A percentile compares a stretch with the other conserved stretches of the same genome.
Evolutionary conservation across 2,888 invertebrate species (phyloP).

Genomic region (Biston betularia): DNA sequence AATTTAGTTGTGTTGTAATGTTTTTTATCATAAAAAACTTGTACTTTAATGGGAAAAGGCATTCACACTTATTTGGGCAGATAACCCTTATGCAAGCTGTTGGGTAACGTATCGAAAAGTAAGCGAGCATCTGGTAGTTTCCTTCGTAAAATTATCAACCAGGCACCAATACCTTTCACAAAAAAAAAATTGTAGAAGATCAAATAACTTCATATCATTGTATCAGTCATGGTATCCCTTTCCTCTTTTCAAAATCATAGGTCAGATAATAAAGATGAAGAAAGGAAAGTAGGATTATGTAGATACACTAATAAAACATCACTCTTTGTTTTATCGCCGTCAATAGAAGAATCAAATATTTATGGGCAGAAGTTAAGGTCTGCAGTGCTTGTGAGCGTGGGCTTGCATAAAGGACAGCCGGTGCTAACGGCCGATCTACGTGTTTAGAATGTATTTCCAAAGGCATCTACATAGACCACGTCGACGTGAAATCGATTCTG

Average conservation of each 20-base stretch:
- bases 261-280: not conserved
- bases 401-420: slow-evolving; percentile 67
- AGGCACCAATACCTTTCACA: slow-evolving; percentile 1
- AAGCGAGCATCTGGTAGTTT: slow-evolving; percentile 14
- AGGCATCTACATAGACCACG: slow-evolving; percentile 40
- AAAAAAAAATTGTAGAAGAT: slow-evolving; percentile 7
- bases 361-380: slow-evolving; percentile 17
- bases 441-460: slow-evolving; percentile 62
- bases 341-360: slow-evolving; percentile 25
- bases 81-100: slow-evolving; percentile 43
- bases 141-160: not conserved
- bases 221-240: too few relatives aligned
- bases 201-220: not conserved
- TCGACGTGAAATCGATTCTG: slow-evolving; percentile 40
- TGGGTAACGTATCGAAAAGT: slow-evolving; percentile 31
- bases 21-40: slow-evolving; percentile 9
- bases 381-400: slow-evolving; percentile 59
- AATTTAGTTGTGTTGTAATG: not conserved
- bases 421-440: slow-evolving; percentile 64
- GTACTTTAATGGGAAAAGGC: slow-evolving; percentile 9
- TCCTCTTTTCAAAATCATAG: not conserved
- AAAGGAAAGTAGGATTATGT: slow-evolving; percentile 6
- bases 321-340: slow-evolving; percentile 1
- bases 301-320: slow-evolving; percentile 8
- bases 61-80: slow-evolving; percentile 30